Base-by-base conservation (phyloP, 2,888 invertebrate species). In the Spatulosminthurus flaviceps region DNA sequence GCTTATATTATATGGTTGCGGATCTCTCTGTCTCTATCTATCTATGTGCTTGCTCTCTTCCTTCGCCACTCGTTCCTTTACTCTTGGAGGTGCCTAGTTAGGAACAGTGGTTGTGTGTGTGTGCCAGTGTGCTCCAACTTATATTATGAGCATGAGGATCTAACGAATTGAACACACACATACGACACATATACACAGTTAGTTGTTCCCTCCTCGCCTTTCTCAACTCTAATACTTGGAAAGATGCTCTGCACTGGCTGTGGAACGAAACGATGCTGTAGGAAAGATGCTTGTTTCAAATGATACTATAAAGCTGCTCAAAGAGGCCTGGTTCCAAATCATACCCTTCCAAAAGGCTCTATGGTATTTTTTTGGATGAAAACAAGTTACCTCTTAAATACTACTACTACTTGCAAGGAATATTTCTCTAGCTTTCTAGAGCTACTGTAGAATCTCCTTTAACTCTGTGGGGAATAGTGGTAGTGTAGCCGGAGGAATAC, bases 111-210 rank as follows among this genome's bases (percentile, higher is more conserved):
- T 41, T 13, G 41, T 7, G 41, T 7, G 7, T 41, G 7, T 41
- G 41, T 41, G 41, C 13, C 13, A 9, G 41, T 41, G 41, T 41
- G 41, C 13, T 7, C 7, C 11, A 61, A 19, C 11, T 64, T 24
- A 9, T 64, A 64, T 24, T 64, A 64, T 22, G 26, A 64, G 24
- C 24, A 64, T 64, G 24, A 22, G 13, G 2, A 22, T 64, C 24
- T 64, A 64, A 64, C 64, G 64, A 64, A 64, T 64, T 11, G 24
- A 22, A 64, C 26, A 64, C 51, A 51, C 7, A 9, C 60, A n/a
- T n/a, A n/a, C n/a, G n/a, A n/a, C n/a, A n/a, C n/a, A n/a, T n/a
- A n/a, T n/a, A n/a, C n/a, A n/a, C n/a, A n/a, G n/a, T n/a, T n/a
- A 61, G 61, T 61, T 61, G 64, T 22, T 64, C 64, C 2, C 24